Evolutionary conservation across 53 echinoderm and acorn worm species (phyloP).

Genomic region (Luidia sarsii): DNA sequence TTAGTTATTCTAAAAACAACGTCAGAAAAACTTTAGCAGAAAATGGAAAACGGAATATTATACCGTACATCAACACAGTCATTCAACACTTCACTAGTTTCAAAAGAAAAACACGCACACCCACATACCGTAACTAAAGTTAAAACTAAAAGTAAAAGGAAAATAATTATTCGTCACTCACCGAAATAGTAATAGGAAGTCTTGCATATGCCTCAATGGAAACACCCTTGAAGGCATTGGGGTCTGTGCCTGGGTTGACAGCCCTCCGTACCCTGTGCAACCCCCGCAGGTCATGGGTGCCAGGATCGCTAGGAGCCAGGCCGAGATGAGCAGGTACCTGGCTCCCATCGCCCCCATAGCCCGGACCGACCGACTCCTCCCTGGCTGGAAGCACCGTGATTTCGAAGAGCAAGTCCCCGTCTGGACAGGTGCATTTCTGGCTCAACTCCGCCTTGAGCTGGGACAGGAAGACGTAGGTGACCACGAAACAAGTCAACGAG

Average conservation of each 20-base stretch:
- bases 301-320: not conserved
- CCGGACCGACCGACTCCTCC: not conserved
- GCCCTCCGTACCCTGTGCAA: conserved; percentile 29
- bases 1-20: no score
- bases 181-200: conserved; percentile 49
- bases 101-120: not conserved
- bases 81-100: no score
- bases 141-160: not conserved
- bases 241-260: not conserved
- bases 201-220: conserved; percentile 49
- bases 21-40: not conserved
- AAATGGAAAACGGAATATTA: not conserved
- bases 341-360: no score
- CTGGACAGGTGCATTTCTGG: conserved; percentile 51
- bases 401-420: conserved; percentile 42
- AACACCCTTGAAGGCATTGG: not conserved
- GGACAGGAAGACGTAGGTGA: conserved; percentile 22
- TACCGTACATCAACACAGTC: no score
- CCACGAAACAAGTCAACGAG: conserved; percentile 19
- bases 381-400: conserved; percentile 35
- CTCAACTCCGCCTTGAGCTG: conserved; percentile 24
- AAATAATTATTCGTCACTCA: conserved; percentile 23
- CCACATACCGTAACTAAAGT: not conserved
- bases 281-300: conserved; percentile 29
- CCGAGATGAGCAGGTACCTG: conserved; percentile 30